A percentile compares a stretch with the other conserved stretches of the same genome.
These are phyloP conservation scores for Drosophila affinis DNA, from an alignment of 2,888 invertebrate species.

Conservation along the genomic window DNA sequence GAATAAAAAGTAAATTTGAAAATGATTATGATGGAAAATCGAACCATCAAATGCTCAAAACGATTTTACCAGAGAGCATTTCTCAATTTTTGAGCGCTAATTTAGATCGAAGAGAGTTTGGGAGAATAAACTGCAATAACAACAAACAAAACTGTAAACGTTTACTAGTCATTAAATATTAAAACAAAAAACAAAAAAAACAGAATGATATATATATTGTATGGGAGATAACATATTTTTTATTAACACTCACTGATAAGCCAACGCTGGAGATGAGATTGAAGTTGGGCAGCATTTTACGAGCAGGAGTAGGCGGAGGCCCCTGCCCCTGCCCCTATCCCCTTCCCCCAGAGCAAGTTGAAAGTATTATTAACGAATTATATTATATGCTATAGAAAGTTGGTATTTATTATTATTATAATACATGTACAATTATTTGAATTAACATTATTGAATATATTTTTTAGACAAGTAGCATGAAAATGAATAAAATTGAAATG, in stretches of 20 bases:
- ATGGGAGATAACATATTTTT: conserved; percentile 64
- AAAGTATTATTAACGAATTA: conserved; percentile 74
- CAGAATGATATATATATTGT: conserved; percentile 33
- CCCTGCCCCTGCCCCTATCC: neutral
- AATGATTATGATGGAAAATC: conserved; percentile 29
- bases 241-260: conserved; percentile 60
- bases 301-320: conserved; percentile 14
- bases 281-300: conserved; percentile 51
- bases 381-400: conserved; percentile 74
- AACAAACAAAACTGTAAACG: conserved; percentile 61
- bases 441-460: conserved; percentile 73
- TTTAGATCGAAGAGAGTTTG: conserved; percentile 12
- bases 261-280: conserved; percentile 45
- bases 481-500: conserved; percentile 36
- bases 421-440: conserved; percentile 73
- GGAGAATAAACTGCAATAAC: conserved; percentile 39
- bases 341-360: conserved; percentile 52
- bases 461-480: conserved; percentile 76
- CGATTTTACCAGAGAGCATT: conserved; percentile 63
- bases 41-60: conserved; percentile 52
- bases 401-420: conserved; percentile 77
- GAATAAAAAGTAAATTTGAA: conserved; percentile 34
- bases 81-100: conserved; percentile 49
- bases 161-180: conserved; percentile 75
- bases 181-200: conserved; percentile 33